These are phyloP conservation scores for Lasius fuliginosus DNA, from an alignment of 2,888 invertebrate genomes.

Conservation along the genomic window DNA sequence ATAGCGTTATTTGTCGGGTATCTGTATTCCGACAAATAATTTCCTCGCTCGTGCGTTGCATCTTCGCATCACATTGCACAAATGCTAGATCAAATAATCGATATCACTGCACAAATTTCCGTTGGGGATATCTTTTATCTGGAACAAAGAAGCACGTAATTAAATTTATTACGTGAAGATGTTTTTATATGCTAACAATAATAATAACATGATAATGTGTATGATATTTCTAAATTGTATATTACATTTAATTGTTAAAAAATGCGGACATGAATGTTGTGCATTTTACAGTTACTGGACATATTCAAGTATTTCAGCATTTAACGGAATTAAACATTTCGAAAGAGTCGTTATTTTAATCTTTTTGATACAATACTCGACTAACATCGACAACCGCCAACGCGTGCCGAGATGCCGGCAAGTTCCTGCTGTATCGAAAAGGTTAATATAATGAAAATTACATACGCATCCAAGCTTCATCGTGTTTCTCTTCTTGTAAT, in stretches of 20 bases:
- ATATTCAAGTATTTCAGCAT: neutral
- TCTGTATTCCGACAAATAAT: neutral
- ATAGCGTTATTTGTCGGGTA: slow-evolving; percentile 78
- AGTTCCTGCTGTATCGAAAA: neutral
- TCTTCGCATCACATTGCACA: neutral
- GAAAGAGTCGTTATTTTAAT: neutral
- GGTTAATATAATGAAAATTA: neutral
- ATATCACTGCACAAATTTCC: neutral
- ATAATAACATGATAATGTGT: neutral
- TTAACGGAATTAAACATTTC: neutral
- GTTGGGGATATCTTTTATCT: neutral
- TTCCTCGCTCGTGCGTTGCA: neutral
- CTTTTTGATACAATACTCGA: neutral
- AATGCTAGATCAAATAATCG: neutral
- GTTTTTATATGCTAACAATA: neutral
- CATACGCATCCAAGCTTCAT: neutral
- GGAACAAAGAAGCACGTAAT: neutral
- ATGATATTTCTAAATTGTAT: neutral
- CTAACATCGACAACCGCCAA: neutral
- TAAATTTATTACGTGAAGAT: neutral
- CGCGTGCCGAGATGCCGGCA: neutral
- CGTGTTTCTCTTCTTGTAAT: neutral
- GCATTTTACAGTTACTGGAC: neutral
- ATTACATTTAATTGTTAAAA: neutral
- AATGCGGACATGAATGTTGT: neutral